Percentiles rank a stretch among this genome's conserved stretches.
Conservation (phyloP, 2,113 vertebrate species). For the Lampris megalopsis region DNA sequence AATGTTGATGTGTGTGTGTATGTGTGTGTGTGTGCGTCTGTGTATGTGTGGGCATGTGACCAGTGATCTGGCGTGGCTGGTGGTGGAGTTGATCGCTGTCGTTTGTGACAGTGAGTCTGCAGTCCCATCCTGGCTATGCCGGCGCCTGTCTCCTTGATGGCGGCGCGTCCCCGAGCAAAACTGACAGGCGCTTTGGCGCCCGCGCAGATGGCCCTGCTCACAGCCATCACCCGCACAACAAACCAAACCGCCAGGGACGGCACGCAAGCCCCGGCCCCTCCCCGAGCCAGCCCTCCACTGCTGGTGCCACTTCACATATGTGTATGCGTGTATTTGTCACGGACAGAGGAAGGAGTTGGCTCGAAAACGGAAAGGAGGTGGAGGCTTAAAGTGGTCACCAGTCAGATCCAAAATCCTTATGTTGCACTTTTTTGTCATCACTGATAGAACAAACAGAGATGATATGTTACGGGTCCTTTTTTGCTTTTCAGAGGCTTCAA, state of each 20-base stretch:
- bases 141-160: conserved; percentile 80
- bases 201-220: conserved; percentile 82
- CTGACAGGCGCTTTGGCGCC: conserved; percentile 80
- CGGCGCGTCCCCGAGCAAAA: conserved; percentile 77
- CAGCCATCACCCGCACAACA: conserved; percentile 78
- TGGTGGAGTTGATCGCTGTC: conserved; percentile 71
- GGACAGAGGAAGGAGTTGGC: conserved; percentile 18
- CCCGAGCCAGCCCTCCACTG: conserved; percentile 55
- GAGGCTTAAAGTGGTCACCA: conserved; percentile 49
- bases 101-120: conserved; percentile 87
- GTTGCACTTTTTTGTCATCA: conserved; percentile 20
- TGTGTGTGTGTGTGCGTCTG: not conserved
- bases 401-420: conserved; percentile 58
- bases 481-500: conserved; percentile 11
- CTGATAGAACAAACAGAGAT: conserved; percentile 37
- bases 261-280: conserved; percentile 58
- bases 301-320: conserved; percentile 65
- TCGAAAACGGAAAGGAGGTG: conserved; percentile 8
- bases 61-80: conserved; percentile 72
- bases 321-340: conserved; percentile 19
- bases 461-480: conserved; percentile 26
- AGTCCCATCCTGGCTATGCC: conserved; percentile 70
- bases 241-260: conserved; percentile 78
- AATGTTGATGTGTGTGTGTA: conserved; percentile 43
- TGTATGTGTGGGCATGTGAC: conserved; percentile 44